These are phyloP conservation scores for Urocyon cinereoargenteus DNA, from an alignment of 2,797 vertebrate genomes.

Conservation along the genomic window DNA sequence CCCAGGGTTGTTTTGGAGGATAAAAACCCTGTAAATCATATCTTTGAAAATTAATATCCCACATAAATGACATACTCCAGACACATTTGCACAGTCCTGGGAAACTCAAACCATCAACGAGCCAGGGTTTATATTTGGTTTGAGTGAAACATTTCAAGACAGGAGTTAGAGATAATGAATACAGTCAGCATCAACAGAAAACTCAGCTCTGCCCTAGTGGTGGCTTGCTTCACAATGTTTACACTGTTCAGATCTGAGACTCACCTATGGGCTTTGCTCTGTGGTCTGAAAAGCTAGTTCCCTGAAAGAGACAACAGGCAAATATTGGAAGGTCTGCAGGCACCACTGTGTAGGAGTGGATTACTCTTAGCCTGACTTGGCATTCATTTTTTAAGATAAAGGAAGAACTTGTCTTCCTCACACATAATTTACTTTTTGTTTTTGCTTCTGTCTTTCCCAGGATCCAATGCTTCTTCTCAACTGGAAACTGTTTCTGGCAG, in stretches of 20 bases:
- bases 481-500: background rate
- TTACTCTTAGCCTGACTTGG: background rate
- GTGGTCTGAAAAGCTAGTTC: background rate
- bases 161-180: background rate
- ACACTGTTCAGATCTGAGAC: background rate
- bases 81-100: background rate
- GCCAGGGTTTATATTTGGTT: background rate
- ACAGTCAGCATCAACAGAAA: background rate
- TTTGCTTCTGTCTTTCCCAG: background rate
- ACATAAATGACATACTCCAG: background rate
- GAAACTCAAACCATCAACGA: conserved; percentile 28
- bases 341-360: background rate
- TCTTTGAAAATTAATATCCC: conserved; percentile 39
- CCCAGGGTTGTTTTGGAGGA: background rate
- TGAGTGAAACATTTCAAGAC: conserved; percentile 5
- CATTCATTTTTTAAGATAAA: conserved; percentile 15
- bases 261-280: background rate
- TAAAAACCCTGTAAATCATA: background rate
- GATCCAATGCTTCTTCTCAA: background rate
- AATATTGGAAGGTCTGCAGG: background rate
- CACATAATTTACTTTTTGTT: background rate
- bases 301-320: background rate
- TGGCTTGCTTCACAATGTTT: background rate
- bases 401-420: background rate
- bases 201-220: background rate